Base-by-base conservation (phyloP, 1,140 invertebrate genomes). In the Atta cephalotes region DNA sequence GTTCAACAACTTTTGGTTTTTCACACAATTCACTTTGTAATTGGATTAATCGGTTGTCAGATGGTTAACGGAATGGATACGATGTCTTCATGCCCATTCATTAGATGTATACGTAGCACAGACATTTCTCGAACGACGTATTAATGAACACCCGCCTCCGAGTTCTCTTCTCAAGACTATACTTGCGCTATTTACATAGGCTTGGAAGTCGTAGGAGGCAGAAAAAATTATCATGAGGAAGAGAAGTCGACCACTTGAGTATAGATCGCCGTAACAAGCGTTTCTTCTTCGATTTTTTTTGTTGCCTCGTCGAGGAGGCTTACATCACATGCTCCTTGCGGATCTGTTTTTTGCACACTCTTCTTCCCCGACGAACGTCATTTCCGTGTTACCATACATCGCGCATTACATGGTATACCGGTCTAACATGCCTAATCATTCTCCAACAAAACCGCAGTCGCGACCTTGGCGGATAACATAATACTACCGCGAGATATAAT, bases 381-480 rank as follows among this genome's bases (percentile, higher is more conserved):
- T 85, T 91, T 91, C 89, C 89, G 87, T 51, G 25, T 90, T 80
- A 85, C 21, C 58, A 14, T 77, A 62, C n/a, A 62, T 21, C 49
- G 72, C 28, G 18, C 31, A 60, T 45, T 53, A 14, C 51, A 35
- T 21, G 14, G 21, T n/a, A 68, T 39, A 72, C 12, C 56, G 49
- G 60, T 80, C 79, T 90, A 91, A 91, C 86, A 51, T 66, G 86
- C 82, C 91, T 92, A 92, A 93, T 93, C 86, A 81, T 87, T 62
- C 71, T 66, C 60, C 71, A 79, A 88, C 88, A 82, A 93, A 93
- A 92, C 91, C 90, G 65, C 93, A 86, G 10, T 62, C 31, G 9
- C 88, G 85, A 60, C 92, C 92, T 93, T 93, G 90, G 66, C 1
- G 70, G 0, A 16, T 71, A 65, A 63, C 65, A 70, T 89, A 79